phyloP scores from a whole-genome alignment of 2,888 invertebrate genomes.

The Platynereis dumerilii region DNA sequence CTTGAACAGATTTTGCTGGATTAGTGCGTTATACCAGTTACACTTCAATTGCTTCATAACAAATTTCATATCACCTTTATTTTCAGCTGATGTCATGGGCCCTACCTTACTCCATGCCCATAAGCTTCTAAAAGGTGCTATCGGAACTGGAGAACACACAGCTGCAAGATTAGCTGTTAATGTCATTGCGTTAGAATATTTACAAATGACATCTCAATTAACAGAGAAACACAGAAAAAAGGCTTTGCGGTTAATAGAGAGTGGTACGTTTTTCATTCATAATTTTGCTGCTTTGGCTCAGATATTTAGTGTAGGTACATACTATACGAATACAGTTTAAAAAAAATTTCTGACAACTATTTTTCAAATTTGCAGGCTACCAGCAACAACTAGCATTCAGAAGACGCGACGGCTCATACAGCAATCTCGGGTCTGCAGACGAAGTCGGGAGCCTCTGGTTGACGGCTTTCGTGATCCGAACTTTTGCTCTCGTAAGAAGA shows the following conservation, averaged over 20 bases:
- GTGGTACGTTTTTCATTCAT: not conserved
- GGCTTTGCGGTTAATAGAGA: not conserved
- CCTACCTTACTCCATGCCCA: constrained; percentile 14
- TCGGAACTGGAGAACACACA: constrained; percentile 19
- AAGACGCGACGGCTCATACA: constrained; percentile 20
- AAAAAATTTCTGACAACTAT: not conserved
- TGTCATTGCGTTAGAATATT: constrained; percentile 13
- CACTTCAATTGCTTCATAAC: too few species aligned
- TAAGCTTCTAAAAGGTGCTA: constrained; percentile 10
- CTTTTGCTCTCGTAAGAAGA: constrained; percentile 8
- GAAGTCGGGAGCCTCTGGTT: constrained; percentile 14
- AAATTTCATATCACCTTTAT: not conserved
- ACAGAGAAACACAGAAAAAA: constrained; percentile 1
- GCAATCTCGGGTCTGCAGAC: constrained; percentile 11
- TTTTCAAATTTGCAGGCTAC: constrained; percentile 8
- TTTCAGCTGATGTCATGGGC: constrained; percentile 22
- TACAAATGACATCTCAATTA: constrained; percentile 11
- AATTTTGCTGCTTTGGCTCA: too few species aligned
- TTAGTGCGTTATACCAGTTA: too few species aligned
- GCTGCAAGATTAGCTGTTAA: constrained; percentile 18
- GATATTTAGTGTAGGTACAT: too few species aligned
- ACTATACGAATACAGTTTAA: too few species aligned
- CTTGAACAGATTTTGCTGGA: too few species aligned
- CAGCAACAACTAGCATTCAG: constrained; percentile 21
- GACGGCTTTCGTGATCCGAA: constrained; percentile 14